phyloP scores from a whole-genome alignment of 2,888 invertebrate species.

The Blomia tropicalis region DNA sequence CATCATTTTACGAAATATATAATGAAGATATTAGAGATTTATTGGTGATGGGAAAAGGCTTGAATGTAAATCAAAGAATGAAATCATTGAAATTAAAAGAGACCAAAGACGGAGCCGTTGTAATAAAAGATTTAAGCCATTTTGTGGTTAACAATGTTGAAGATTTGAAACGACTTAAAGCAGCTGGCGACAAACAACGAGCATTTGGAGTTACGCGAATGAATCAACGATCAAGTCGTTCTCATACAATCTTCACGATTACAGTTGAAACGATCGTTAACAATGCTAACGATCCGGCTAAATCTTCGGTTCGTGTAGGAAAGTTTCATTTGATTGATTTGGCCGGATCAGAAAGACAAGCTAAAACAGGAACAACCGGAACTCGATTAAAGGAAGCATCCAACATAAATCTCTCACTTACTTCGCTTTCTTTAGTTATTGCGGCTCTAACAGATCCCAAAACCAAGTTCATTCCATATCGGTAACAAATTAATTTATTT shows the following conservation, averaged over 20 bases:
- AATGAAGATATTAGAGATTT: conserved; percentile 96
- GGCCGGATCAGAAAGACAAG: conserved; percentile 92
- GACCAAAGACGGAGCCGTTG: conserved; percentile 86
- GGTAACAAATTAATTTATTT: too few species aligned
- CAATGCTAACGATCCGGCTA: neutral
- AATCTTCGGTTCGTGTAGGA: conserved; percentile 59
- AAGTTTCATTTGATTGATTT: conserved; percentile 93
- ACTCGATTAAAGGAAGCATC: conserved; percentile 86
- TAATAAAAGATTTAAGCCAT: conserved; percentile 88
- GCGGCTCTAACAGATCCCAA: conserved; percentile 94
- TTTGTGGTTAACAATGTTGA: conserved; percentile 96
- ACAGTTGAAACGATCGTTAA: conserved; percentile 68
- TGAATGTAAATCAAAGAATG: conserved; percentile 3
- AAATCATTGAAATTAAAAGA: conserved; percentile 76
- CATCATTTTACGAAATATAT: conserved; percentile 95
- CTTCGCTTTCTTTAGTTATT: conserved; percentile 93
- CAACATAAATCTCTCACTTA: conserved; percentile 91
- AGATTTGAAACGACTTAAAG: conserved; percentile 50
- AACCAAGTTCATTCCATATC: conserved; percentile 88
- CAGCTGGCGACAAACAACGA: conserved; percentile 36
- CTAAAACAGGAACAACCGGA: conserved; percentile 86
- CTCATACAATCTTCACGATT: conserved; percentile 95
- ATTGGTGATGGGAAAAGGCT: conserved; percentile 40
- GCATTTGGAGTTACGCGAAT: conserved; percentile 82
- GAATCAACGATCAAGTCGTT: conserved; percentile 89